Percentiles rank a stretch among this genome's conserved stretches.
phyloP scores from a whole-genome alignment of 2,113 vertebrate genomes.

The Nanorana parkeri region DNA sequence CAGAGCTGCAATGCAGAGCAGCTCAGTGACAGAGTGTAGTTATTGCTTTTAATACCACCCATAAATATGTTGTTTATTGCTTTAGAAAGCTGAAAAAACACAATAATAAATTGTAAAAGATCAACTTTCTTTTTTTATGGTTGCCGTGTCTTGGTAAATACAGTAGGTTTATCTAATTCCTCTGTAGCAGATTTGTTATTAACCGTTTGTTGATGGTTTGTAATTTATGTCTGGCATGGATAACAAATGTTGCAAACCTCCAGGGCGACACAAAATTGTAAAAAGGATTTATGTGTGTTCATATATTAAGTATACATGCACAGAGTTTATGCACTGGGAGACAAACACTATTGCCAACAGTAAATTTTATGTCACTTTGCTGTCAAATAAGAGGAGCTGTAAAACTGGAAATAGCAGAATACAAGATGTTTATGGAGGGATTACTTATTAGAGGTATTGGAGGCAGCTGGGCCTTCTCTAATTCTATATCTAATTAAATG shows the following conservation, averaged over 20 bases:
- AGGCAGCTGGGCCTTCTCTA: no score
- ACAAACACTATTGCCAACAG: conserved; percentile 14
- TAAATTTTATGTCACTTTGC: neutral
- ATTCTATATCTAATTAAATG: no score
- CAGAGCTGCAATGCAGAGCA: no score
- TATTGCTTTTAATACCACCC: neutral
- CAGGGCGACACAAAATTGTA: neutral
- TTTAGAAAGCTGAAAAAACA: neutral
- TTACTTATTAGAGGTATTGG: no score
- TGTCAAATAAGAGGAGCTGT: no score
- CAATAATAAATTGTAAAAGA: conserved; percentile 11
- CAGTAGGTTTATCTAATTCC: neutral
- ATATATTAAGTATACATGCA: neutral
- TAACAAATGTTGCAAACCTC: neutral
- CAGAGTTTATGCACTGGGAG: neutral
- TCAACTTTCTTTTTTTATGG: neutral
- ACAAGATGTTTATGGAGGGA: no score
- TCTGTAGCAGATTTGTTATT: neutral
- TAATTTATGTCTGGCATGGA: neutral
- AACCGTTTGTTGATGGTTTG: neutral
- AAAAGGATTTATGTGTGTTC: neutral
- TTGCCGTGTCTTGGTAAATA: neutral
- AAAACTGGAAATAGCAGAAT: no score
- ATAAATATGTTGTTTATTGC: conserved; percentile 38
- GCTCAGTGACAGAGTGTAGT: no score